Conservation (phyloP, 2,797 vertebrate species). For the Microctenopoma lineatum region DNA sequence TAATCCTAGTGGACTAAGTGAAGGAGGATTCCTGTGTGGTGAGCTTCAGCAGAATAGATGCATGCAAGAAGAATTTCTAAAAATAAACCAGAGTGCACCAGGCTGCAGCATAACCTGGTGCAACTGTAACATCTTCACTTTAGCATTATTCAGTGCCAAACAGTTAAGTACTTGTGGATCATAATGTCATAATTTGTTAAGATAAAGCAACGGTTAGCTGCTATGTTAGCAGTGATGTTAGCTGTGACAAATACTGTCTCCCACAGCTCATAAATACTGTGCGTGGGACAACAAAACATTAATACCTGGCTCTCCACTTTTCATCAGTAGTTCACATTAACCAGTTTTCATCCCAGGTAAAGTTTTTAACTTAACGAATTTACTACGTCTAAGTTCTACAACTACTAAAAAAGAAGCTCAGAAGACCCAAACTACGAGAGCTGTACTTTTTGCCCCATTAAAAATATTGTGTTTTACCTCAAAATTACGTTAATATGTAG, state of each 20-base stretch:
- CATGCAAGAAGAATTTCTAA: no score
- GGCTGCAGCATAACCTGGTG: no score
- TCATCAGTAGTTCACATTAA: background rate
- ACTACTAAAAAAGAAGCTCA: background rate
- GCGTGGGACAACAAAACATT: rapidly evolving
- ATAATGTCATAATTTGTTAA: background rate
- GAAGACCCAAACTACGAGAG: slow-evolving; percentile 50
- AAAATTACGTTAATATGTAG: rapidly evolving
- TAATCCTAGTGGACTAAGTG: no score
- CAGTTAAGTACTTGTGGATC: no score
- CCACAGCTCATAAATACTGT: background rate
- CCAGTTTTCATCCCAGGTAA: background rate
- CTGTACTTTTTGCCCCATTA: slow-evolving; percentile 13
- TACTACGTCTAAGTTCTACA: background rate
- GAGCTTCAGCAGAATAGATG: no score
- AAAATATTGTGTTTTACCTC: background rate
- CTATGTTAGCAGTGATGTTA: slow-evolving; percentile 23
- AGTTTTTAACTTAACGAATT: background rate
- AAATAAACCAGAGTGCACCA: no score
- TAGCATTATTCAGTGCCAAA: no score
- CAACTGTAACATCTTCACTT: no score
- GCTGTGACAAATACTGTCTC: background rate
- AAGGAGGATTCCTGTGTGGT: no score
- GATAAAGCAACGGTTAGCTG: background rate
- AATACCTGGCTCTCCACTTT: background rate